These are phyloP conservation scores for Atta cephalotes DNA, from an alignment of 1,140 invertebrate genomes.

Conservation along the genomic window DNA sequence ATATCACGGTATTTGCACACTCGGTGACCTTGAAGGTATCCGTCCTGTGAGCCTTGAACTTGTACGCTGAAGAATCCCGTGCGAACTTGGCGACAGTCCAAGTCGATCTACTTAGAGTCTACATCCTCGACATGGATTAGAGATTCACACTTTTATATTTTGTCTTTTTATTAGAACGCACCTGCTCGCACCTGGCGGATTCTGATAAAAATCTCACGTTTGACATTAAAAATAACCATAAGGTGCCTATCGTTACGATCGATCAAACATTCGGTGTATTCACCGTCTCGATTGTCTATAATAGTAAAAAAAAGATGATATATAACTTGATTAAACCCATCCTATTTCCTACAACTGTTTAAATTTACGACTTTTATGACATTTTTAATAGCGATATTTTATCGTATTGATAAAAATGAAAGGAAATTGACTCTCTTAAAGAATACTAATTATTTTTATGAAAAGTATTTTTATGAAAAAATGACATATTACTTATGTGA, in stretches of 20 bases:
- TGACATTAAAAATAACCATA: not conserved
- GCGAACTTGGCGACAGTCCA: slow-evolving; percentile 54
- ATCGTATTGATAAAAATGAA: too few relatives aligned
- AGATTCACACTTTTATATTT: not conserved
- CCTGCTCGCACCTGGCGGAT: not conserved
- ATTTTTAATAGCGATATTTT: not conserved
- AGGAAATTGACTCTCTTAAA: too few relatives aligned
- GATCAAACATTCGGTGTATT: slow-evolving; percentile 23
- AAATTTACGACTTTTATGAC: not conserved
- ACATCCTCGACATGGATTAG: not conserved
- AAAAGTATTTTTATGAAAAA: too few relatives aligned
- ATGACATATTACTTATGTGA: too few relatives aligned
- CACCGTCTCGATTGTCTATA: not conserved
- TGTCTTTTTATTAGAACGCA: not conserved
- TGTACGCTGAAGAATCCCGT: slow-evolving; percentile 78
- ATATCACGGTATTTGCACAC: slow-evolving; percentile 78
- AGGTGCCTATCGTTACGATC: not conserved
- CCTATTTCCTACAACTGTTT: not conserved
- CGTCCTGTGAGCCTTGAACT: slow-evolving; percentile 80
- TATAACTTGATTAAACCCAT: too few relatives aligned
- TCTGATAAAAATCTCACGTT: not conserved
- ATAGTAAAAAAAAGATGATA: not conserved
- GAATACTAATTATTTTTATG: too few relatives aligned
- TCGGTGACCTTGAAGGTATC: slow-evolving; percentile 80
- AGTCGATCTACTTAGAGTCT: slow-evolving; percentile 14